Base-by-base conservation (phyloP, 1,140 invertebrate genomes). In the Stegodyphus dumicola region DNA sequence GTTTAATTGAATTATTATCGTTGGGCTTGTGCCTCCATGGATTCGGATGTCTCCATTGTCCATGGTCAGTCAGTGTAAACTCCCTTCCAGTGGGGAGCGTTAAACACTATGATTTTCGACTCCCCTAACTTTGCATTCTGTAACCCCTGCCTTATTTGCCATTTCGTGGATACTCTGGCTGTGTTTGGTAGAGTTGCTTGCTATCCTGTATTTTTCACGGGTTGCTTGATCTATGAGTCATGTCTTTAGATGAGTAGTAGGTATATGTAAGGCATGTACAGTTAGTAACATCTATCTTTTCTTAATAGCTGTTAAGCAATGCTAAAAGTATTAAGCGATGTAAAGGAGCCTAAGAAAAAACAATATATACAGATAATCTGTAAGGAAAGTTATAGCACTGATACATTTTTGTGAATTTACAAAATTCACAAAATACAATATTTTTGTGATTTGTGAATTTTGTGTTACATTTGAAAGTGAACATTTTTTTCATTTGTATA, bases 91-190 rank as follows among this genome's bases (percentile, higher is more conserved):
- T 7, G 33, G 65, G 64, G 65, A 18, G 10, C 67, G 33, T 51
- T 81, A 71, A 81, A 81, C 69, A 81, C 78, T 81, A 73, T 65
- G 78, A 81, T 81, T 81, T 81, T 81, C 78, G 18, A n/a, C 51
- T 79, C 52, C n/a, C 56, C 52, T 69, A 13, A 53, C 17, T 15
- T n/a, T 7, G 48, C 18, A 15, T 49, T 11, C 13, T 18, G 6
- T 52, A 33, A 10, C 18, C 33, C 65, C 13, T 6, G 13, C n/a
- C 49, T 65, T 81, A 73, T 81, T 81, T 81, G 78, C 78, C 15
- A 65, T 81, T 81, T 81, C 64, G 69, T 48, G 67, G 77, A 53
- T 51, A 6, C 48, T 6, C 33, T 33, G 33, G 33, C 33, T 33
- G 33, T 33, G 33, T 33, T 33, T 33, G 33, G 7, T 17, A 64